Base-by-base conservation (phyloP, 2,888 invertebrate species). In the Chaetoderma sp. region DNA sequence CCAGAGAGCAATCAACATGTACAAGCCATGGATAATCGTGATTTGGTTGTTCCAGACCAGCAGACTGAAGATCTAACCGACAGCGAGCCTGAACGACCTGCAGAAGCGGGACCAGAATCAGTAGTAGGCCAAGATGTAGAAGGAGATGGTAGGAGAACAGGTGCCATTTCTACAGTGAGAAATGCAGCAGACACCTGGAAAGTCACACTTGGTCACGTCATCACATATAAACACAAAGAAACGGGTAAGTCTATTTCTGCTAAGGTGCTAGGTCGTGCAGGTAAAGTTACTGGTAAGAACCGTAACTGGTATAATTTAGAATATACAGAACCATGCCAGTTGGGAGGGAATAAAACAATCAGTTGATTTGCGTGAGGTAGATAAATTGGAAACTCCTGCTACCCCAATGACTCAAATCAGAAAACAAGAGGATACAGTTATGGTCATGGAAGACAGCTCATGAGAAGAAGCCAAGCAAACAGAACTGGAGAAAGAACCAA, bases 251-350 rank as follows among this genome's bases (percentile, higher is more conserved):
- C 18, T 8, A 33, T 30, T 27, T 30, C 28, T 25, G 60, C 49
- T 50, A 23, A 49, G 50, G 28, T 60, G 16, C 21, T 60, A 18
- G 32, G 60, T 23, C 25, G 60, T 13, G 60, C 60, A 32, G 47
- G 60, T 23, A 60, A 60, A 50, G 47, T 50, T 18, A 60, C 47
- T 8, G 60, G 50, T 23, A 60, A 49, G 27, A 21, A 60, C 49
- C 47, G 32, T 33, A 8, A 60, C 28, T 60, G 60, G 60, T 60
- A 49, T 50, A 60, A 60, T 32, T 25, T 49, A 36, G 49, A 60
- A 16, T 28, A 28, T 50, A 8, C 33, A 27, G 60, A 50, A 23
- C 45, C 58, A 44, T 21, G 30, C 10, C 18, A 4, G 13, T 23
- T 28, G 25, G 25, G 21, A 30, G n/a, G 50, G 32, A 13, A 21